These are phyloP conservation scores for Pangasius krempfi DNA, from an alignment of 2,797 vertebrate species.

Conservation along the genomic window DNA sequence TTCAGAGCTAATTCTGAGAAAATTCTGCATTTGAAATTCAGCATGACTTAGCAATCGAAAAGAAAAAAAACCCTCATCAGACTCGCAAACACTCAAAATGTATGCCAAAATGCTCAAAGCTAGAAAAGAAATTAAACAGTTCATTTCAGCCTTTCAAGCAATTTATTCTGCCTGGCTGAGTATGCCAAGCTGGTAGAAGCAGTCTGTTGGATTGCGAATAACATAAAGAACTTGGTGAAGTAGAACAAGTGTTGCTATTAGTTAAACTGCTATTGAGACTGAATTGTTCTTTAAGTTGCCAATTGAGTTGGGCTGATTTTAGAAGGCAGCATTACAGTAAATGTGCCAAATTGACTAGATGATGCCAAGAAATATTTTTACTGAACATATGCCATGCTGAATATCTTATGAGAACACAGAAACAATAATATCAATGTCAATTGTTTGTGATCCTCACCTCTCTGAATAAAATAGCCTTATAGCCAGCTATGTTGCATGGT, in stretches of 20 bases:
- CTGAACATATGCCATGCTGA: slow-evolving; percentile 1
- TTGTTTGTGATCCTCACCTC: neutral
- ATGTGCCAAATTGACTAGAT: slow-evolving; percentile 23
- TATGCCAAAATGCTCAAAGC: slow-evolving; percentile 5
- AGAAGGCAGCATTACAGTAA: slow-evolving; percentile 25
- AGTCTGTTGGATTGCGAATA: slow-evolving; percentile 21
- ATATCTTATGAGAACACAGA: neutral
- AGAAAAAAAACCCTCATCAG: neutral
- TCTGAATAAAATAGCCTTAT: neutral
- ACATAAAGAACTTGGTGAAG: slow-evolving; percentile 17
- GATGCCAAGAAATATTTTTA: slow-evolving; percentile 31
- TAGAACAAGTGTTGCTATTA: slow-evolving; percentile 17
- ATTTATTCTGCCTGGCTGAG: slow-evolving; percentile 16
- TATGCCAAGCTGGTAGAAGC: slow-evolving; percentile 21
- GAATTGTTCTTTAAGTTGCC: slow-evolving; percentile 20
- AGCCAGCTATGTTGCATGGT: neutral
- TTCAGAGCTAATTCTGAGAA: neutral
- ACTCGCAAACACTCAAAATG: neutral
- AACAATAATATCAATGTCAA: neutral
- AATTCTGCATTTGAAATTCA: neutral
- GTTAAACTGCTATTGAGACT: slow-evolving; percentile 19
- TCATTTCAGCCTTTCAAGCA: slow-evolving; percentile 14
- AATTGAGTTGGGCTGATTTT: slow-evolving; percentile 34
- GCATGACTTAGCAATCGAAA: neutral
- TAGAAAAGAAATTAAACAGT: slow-evolving; percentile 30